Base-by-base conservation (phyloP, 2,113 vertebrate species). In the Alethe diademata region DNA sequence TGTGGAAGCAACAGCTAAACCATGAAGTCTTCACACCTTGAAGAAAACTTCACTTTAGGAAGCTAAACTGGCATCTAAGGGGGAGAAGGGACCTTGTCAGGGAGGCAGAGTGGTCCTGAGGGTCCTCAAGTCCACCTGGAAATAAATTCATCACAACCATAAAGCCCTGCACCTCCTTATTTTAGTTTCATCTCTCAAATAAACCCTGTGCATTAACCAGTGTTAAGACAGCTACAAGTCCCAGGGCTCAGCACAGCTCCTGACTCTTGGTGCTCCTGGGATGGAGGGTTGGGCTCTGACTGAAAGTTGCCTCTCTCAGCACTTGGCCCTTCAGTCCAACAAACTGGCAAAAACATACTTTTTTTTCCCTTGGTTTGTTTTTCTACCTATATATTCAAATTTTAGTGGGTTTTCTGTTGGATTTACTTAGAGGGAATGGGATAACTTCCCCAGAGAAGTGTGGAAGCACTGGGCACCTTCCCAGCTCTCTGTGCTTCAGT, bases 81-180 rank as follows among this genome's bases (percentile, higher is more conserved):
- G 40, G 12, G 17, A 57, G 14, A 85, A 82, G 42, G 12, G n/a
- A 57, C 42, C 7, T 83, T 0, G 2, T 83, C 64, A 40, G 2
- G 29, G 26, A 35, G 47, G 11, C 33, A 36, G 35, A 0, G 0
- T 31, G 13, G 28, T 78, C 61, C 69, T 81, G 0, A 42, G 47
- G 62, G 23, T 33, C 31, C 2, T 73, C 61, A 64, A 5, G 2
- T 65, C 35, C 25, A 29, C 19, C 14, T 71, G 43, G 35, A 74
- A 66, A 84, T 54, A 57, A 91, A 73, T 29, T 56, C 9, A 57
- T 69, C 45, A 31, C 6, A 20, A 1, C 0, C 0, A 7, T 42
- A 58, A 61, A 76, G 54, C 35, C 36, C 31, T 9, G 2, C 31
- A 18, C 18, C 11, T 19, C 35, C 18, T 40, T 23, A 7, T 16